Base-by-base conservation (phyloP, 2,888 invertebrate species). In the Cryptocheilus praepositus region DNA sequence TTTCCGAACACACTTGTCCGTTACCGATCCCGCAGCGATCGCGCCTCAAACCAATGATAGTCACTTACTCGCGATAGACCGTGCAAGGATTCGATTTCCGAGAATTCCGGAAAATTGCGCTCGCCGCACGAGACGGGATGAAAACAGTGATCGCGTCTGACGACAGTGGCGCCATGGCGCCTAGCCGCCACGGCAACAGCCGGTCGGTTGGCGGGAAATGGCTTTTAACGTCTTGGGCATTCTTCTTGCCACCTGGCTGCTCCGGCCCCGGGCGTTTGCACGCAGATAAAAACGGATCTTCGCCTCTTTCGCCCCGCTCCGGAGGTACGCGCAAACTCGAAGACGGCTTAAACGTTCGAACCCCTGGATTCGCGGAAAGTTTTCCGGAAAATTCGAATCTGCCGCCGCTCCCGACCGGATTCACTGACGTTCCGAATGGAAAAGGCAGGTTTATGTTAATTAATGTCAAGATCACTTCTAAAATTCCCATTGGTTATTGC, bases 61-160 rank as follows among this genome's bases (percentile, higher is more conserved):
- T 59, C 52, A 79, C 79, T 79, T 75, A 79, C 79, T 56, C 59
- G 57, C 65, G 36, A 25, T 66, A 65, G 62, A 66, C 57, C 67
- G 70, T 66, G 51, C 66, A 73, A 70, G 71, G 67, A 67, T 73
- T 62, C 36, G 69, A 71, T 71, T 72, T 69, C 58, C 72, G 57
- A 55, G 65, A 59, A 36, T 36, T 65, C 70, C 45, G 67, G 72
- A 74, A 73, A 80, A 80, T 77, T 71, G 45, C 71, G 64, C 66
- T 76, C 65, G 67, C 74, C 67, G 73, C 71, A 68, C 69, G 68
- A 75, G 71, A 75, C 73, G 72, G 66, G 70, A 83, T 71, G 83
- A 83, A 83, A 83, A 83, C 83, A 83, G 81, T 72, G 78, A 81
- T 70, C 83, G 84, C 84, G 84, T 84, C 83, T 74, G 67, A 70